phyloP scores from a whole-genome alignment of 2,888 invertebrate genomes.

The Volucella inflata region DNA sequence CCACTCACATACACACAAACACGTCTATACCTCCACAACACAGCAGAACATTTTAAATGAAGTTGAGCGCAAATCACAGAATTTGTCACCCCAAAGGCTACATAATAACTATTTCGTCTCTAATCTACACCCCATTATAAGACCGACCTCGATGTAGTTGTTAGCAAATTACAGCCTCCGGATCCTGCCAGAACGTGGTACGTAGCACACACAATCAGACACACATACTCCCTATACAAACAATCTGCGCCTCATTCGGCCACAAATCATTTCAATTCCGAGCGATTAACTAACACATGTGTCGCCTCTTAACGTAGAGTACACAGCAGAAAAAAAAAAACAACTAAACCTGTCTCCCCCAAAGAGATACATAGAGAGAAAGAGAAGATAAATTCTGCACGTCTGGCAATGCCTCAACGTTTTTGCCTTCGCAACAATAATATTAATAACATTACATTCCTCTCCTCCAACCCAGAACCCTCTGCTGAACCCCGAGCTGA shows the following conservation, averaged over 20 bases:
- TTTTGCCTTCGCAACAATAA: conserved; percentile 72
- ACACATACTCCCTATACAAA: not conserved
- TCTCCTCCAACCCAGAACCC: conserved; percentile 24
- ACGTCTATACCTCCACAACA: not conserved
- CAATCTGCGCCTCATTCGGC: conserved; percentile 8
- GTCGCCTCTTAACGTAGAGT: conserved; percentile 59
- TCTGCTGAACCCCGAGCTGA: not conserved
- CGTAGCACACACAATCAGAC: conserved; percentile 8
- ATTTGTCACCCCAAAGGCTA: conserved; percentile 70
- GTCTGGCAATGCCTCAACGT: conserved; percentile 70
- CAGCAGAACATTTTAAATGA: conserved; percentile 14
- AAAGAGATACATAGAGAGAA: no score
- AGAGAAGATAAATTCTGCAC: conserved; percentile 22
- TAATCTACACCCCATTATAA: conserved; percentile 70
- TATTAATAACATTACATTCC: conserved; percentile 74
- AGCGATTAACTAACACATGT: conserved; percentile 73
- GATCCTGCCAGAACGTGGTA: conserved; percentile 26
- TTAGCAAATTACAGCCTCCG: conserved; percentile 68
- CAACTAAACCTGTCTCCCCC: not conserved
- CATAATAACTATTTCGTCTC: conserved; percentile 69
- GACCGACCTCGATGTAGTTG: conserved; percentile 51
- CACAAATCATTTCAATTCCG: conserved; percentile 74
- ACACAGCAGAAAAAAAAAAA: conserved; percentile 35
- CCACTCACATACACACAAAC: conserved; percentile 1
- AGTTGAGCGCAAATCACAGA: conserved; percentile 62